Conservation (phyloP, 2,797 vertebrate species). For the Buphagus erythrorhynchus region DNA sequence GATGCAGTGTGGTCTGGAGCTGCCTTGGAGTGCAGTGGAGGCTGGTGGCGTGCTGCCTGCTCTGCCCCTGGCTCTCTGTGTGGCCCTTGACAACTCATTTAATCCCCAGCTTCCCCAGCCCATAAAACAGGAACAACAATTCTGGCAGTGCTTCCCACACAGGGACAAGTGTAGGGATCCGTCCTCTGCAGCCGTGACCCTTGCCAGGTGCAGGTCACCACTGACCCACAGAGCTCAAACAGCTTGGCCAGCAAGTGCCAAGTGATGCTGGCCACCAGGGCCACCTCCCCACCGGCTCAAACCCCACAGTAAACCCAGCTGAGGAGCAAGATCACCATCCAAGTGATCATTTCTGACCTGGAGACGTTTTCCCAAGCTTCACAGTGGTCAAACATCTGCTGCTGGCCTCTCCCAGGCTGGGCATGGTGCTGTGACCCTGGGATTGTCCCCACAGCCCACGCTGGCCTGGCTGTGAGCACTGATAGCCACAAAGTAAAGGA, state of each 20-base stretch:
- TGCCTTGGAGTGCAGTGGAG: neutral
- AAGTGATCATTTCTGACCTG: neutral
- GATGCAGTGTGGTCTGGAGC: neutral
- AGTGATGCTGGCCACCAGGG: neutral
- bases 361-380: neutral
- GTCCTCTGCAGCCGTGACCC: neutral
- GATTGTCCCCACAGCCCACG: neutral
- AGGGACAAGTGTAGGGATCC: neutral
- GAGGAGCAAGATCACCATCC: neutral
- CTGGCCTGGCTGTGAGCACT: fast-evolving
- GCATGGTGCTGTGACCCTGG: neutral
- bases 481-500: neutral
- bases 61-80: neutral
- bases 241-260: neutral
- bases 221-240: fast-evolving
- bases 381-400: neutral
- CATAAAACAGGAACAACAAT: neutral
- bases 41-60: fast-evolving
- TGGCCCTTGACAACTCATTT: conserved; percentile 29
- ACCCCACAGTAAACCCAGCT: neutral
- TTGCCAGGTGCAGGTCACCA: fast-evolving
- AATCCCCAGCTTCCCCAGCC: neutral
- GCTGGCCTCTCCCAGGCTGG: neutral
- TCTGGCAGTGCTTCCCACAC: neutral
- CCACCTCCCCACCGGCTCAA: neutral